Base-by-base conservation (phyloP, 1,140 invertebrate species). In the Meloidogyne chitwoodi region DNA sequence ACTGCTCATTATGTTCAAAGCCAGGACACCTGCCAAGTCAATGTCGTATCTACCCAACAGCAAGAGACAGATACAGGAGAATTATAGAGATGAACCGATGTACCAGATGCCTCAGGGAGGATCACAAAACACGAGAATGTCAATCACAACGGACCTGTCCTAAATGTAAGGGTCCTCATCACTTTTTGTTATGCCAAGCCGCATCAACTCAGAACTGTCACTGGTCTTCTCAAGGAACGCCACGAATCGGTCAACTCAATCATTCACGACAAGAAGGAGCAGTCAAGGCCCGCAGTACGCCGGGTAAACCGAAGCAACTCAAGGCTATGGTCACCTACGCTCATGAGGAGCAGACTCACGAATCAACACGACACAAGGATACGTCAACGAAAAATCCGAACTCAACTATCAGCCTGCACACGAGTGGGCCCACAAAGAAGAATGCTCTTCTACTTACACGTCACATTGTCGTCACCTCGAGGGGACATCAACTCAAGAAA, bases 331-430 rank as follows among this genome's bases (percentile, higher is more conserved):
- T n/a, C n/a, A n/a, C n/a, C n/a, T n/a, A n/a, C n/a, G n/a, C n/a
- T n/a, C n/a, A n/a, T n/a, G 19, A 5, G 19, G 67, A 68, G 24
- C 22, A 22, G 5, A 12, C 6, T 26, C 31, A 34, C 0, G 66
- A 22, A 79, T 79, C 29, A 10, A 67, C 38, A 77, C 76, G 0
- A 77, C 24, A 69, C 77, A 22, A 24, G 4, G 1, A 41, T 80
- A 19, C n/a, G 22, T 77, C 22, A 34, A 48, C 44, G 77, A 69
- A 0, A 26, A 26, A 29, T 24, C 76, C 0, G 16, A 24, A 80
- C 10, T 78, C 34, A 4, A 38, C 34, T 10, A 6, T 38, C 34
- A 38, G 34, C 12, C 34, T 38, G 6, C 12, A 44, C 22, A 31
- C 67, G 27, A 29, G 11, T n/a, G 26, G 29, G 22, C n/a, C n/a